These are phyloP conservation scores for Acipenser transmontanus DNA, from an alignment of 2,797 vertebrate species.

Conservation along the genomic window DNA sequence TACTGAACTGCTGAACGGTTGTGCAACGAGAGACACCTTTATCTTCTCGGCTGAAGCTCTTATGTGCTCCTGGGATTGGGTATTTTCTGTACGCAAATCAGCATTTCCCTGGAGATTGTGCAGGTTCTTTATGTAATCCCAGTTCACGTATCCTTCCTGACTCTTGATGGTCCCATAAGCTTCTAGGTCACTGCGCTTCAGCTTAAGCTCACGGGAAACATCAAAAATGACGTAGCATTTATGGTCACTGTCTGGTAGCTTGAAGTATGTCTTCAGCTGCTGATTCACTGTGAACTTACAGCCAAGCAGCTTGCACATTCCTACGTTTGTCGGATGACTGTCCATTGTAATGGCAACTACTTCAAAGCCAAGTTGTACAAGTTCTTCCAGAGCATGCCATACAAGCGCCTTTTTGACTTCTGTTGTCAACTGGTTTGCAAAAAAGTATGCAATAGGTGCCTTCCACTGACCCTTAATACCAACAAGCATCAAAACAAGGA, in stretches of 20 bases:
- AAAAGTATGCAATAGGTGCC: background rate
- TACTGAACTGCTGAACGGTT: background rate
- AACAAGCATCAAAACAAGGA: background rate
- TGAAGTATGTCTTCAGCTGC: background rate
- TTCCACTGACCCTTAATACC: background rate
- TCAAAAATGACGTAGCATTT: conserved; percentile 2
- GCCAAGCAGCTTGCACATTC: conserved; percentile 1
- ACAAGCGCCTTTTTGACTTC: background rate
- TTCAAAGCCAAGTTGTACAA: background rate
- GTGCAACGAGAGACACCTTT: background rate
- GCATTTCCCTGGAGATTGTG: background rate
- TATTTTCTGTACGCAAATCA: background rate
- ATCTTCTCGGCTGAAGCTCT: background rate
- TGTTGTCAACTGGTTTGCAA: background rate
- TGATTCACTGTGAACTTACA: background rate
- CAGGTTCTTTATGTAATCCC: background rate
- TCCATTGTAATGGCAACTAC: background rate
- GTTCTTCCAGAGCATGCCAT: background rate
- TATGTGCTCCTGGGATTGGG: background rate
- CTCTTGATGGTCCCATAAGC: background rate
- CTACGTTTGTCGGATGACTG: background rate
- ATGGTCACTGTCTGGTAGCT: background rate
- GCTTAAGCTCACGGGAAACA: conserved; percentile 1
- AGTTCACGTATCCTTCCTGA: background rate
- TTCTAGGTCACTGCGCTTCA: background rate